Evolutionary conservation across 2,888 invertebrate species (phyloP).

Genomic region (Ophion obscuratus): DNA sequence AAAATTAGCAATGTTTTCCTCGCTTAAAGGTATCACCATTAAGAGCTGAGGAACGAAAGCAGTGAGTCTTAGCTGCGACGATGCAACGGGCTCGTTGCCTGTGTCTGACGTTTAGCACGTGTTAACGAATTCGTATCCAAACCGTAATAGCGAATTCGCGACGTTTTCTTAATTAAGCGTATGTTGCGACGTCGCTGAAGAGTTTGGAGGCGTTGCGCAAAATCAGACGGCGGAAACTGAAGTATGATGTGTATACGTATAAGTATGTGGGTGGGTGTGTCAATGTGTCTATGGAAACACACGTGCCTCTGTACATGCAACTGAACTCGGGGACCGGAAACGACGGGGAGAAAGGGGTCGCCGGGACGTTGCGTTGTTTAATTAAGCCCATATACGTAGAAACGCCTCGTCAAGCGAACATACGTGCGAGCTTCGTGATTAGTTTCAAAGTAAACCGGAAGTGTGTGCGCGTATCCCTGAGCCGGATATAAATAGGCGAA

Average conservation of each 20-base stretch:
- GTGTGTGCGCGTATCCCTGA: constrained; percentile 25
- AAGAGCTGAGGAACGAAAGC: not conserved
- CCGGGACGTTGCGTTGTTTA: constrained; percentile 66
- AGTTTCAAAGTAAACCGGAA: constrained; percentile 68
- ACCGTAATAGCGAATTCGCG: constrained; percentile 55
- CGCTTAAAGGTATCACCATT: too few species aligned
- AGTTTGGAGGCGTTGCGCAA: constrained; percentile 38
- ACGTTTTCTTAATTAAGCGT: constrained; percentile 65
- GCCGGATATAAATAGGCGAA: constrained; percentile 56
- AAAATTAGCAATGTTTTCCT: too few species aligned
- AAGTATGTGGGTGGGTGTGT: not conserved
- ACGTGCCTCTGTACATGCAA: not conserved
- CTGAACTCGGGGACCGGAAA: constrained; percentile 4
- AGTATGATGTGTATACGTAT: constrained; percentile 21
- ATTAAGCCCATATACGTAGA: constrained; percentile 65
- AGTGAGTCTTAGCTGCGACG: constrained; percentile 20
- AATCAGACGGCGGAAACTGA: constrained; percentile 55
- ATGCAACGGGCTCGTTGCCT: constrained; percentile 22
- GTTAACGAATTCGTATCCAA: constrained; percentile 5
- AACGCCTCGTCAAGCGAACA: constrained; percentile 34
- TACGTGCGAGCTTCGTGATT: constrained; percentile 59
- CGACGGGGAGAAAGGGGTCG: constrained; percentile 25
- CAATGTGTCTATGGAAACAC: not conserved
- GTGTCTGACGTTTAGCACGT: not conserved
- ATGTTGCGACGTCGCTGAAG: constrained; percentile 31